phyloP scores from a whole-genome alignment of 2,888 invertebrate genomes.

The Teleogryllus oceanicus region DNA sequence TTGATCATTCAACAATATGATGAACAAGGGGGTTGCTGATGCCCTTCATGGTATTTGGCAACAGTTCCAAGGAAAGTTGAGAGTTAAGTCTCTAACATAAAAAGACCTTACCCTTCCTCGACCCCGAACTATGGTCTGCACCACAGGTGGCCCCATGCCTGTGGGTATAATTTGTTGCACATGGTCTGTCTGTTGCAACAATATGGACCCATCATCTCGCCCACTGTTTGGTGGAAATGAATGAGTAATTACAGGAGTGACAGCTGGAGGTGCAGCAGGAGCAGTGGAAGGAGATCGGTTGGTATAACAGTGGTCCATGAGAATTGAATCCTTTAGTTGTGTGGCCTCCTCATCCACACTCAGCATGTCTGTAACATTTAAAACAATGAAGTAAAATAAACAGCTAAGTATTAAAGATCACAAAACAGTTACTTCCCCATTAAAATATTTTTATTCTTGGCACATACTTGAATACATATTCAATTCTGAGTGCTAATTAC shows the following conservation, averaged over 20 bases:
- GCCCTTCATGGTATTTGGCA: too few species aligned
- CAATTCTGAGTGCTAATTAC: too few species aligned
- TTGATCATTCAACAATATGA: too few species aligned
- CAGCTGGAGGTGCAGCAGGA: slow-evolving; percentile 23
- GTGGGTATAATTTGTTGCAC: not conserved
- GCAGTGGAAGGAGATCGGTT: slow-evolving; percentile 51
- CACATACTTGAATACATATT: too few species aligned
- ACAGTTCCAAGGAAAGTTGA: too few species aligned
- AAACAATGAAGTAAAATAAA: not conserved
- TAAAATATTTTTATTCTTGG: too few species aligned
- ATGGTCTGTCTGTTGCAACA: not conserved
- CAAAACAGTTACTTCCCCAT: too few species aligned
- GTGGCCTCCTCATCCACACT: slow-evolving; percentile 51
- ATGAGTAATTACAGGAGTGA: not conserved
- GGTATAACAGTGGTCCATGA: slow-evolving; percentile 76
- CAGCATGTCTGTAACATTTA: slow-evolving; percentile 46
- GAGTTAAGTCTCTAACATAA: too few species aligned
- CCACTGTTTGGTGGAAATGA: not conserved
- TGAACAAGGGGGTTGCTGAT: too few species aligned
- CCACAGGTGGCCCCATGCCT: not conserved
- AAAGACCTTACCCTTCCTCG: slow-evolving; percentile 30
- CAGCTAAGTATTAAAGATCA: not conserved
- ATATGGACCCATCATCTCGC: not conserved
- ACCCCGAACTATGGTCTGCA: not conserved
- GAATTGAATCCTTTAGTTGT: slow-evolving; percentile 33